Conservation (phyloP, 2,113 vertebrate species). For the Terrapene triunguis region DNA sequence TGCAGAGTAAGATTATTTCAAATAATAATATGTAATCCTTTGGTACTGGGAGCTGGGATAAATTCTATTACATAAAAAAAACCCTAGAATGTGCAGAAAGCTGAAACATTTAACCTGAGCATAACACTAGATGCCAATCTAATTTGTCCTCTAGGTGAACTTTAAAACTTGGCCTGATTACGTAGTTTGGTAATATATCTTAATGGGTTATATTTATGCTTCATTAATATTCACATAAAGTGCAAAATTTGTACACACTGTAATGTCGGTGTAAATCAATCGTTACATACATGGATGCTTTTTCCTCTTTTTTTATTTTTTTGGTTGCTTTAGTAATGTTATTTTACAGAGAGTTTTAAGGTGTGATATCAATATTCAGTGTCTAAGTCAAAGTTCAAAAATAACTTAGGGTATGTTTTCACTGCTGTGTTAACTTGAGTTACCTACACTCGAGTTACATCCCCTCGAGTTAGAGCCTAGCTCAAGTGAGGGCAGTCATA, state of each 20-base stretch:
- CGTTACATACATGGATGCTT: not conserved
- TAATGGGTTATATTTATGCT: conserved; percentile 59
- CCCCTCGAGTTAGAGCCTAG: not conserved
- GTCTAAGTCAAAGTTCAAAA: not conserved
- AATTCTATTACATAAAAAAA: conserved; percentile 41
- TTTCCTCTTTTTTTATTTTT: not conserved
- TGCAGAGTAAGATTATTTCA: conserved; percentile 57
- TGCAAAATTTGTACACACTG: conserved; percentile 72
- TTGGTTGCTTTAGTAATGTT: not conserved
- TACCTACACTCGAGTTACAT: accelerated
- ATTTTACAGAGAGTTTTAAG: not conserved
- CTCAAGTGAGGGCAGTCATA: accelerated
- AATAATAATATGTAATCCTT: conserved; percentile 11
- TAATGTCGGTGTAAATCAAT: conserved; percentile 14
- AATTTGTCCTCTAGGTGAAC: conserved; percentile 60
- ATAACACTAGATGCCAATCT: not conserved
- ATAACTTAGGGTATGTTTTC: not conserved
- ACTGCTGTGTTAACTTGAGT: not conserved
- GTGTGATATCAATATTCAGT: not conserved
- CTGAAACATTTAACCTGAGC: not conserved
- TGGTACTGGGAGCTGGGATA: conserved; percentile 12
- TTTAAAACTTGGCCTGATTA: conserved; percentile 38
- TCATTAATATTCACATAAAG: conserved; percentile 78
- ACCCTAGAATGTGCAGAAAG: not conserved
- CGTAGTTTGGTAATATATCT: not conserved